Conservation (phyloP, 2,113 vertebrate species). For the Chrysochloris asiatica region DNA sequence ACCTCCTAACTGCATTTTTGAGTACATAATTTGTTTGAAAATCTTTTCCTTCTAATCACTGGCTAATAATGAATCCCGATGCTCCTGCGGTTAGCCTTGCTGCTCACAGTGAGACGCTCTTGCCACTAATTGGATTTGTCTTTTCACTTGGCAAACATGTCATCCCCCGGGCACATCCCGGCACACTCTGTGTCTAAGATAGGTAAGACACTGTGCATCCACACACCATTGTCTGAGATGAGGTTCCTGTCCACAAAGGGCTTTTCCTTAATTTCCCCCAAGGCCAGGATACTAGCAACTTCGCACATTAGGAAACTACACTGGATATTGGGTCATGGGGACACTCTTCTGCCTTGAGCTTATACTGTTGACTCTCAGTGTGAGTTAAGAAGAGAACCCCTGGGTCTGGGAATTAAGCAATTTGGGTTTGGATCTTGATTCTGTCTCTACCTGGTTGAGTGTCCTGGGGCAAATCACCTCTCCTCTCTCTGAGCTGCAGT, state of each 20-base stretch:
- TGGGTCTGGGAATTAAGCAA: not conserved
- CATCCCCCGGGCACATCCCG: not conserved
- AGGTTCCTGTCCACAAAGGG: not conserved
- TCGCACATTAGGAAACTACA: no score
- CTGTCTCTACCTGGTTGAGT: not conserved
- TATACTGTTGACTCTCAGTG: not conserved
- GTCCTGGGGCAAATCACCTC: not conserved
- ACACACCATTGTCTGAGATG: rapidly evolving
- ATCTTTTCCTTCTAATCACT: slow-evolving; percentile 6
- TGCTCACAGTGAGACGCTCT: slow-evolving; percentile 45
- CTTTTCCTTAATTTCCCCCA: not conserved
- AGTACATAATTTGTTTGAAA: slow-evolving; percentile 40
- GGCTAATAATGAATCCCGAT: slow-evolving; percentile 14
- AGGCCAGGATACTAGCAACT: not conserved
- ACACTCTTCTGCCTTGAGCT: not conserved
- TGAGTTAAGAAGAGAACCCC: not conserved
- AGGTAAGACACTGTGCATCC: rapidly evolving
- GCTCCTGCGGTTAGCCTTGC: slow-evolving; percentile 21
- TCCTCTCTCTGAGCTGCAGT: slow-evolving; percentile 3
- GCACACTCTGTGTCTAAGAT: not conserved
- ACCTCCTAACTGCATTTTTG: not conserved
- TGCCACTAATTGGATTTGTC: slow-evolving; percentile 35
- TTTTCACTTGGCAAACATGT: slow-evolving; percentile 39
- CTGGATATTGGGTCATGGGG: not conserved
- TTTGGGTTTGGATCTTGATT: not conserved